phyloP scores from a whole-genome alignment of 2,113 vertebrate genomes.

The Camarhynchus parvulus region DNA sequence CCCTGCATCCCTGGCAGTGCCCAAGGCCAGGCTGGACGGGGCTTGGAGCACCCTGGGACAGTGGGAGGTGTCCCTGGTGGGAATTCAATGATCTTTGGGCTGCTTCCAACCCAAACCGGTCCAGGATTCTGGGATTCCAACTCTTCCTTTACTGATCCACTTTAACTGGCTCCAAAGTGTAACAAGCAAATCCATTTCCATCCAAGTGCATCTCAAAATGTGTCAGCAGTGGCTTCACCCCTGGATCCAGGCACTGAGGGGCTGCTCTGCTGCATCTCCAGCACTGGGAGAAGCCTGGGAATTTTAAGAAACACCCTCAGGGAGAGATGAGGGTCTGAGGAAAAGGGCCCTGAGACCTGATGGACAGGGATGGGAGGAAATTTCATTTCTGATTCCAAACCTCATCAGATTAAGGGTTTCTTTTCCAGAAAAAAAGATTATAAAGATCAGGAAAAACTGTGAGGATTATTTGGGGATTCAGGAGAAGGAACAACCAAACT shows the following conservation, averaged over 20 bases:
- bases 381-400: background rate
- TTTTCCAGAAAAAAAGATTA: background rate
- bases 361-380: too few relatives aligned
- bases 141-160: background rate
- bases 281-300: background rate
- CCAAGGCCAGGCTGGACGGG: background rate
- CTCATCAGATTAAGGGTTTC: background rate
- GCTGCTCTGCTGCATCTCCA: background rate
- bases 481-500: background rate
- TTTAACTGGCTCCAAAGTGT: rapidly evolving
- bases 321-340: background rate
- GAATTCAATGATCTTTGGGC: background rate
- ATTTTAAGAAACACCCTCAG: background rate
- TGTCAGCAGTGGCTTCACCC: background rate
- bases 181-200: background rate
- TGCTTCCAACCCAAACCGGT: background rate
- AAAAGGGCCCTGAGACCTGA: background rate
- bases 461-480: background rate
- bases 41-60: background rate
- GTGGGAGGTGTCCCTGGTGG: background rate
- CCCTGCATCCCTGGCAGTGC: background rate
- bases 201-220: background rate
- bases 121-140: background rate
- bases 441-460: background rate
- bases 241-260: background rate